A percentile compares a stretch with the other conserved stretches of the same genome.
Evolutionary conservation across 2,113 vertebrate genomes (phyloP).

Genomic region (Vombatus ursinus): DNA sequence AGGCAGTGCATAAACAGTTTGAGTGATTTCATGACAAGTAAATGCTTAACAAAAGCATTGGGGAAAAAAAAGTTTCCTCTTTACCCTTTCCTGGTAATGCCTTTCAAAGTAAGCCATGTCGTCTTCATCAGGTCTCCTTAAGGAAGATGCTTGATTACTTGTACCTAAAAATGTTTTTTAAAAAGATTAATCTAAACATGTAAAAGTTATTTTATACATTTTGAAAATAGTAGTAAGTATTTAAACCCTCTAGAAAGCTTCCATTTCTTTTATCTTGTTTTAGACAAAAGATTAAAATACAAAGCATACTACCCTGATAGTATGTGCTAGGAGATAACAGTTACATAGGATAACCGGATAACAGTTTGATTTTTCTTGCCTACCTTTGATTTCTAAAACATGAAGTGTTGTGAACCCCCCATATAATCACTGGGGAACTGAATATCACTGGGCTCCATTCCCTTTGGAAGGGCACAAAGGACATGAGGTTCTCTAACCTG

Average conservation of each 20-base stretch:
- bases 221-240: neutral
- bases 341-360: neutral
- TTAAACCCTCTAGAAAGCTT: neutral
- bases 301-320: neutral
- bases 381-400: conserved; percentile 40
- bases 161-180: conserved; percentile 39
- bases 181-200: neutral
- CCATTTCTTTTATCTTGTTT: conserved; percentile 36
- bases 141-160: conserved; percentile 72
- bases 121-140: conserved; percentile 80
- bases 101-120: conserved; percentile 88
- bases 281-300: neutral
- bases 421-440: no score
- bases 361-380: neutral
- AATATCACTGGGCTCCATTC: neutral
- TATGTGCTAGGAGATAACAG: neutral
- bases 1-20: neutral
- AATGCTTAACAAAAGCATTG: conserved; percentile 36
- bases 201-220: neutral
- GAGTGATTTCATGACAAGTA: conserved; percentile 24
- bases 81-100: conserved; percentile 83
- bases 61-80: conserved; percentile 41
- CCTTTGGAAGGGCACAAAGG: neutral
- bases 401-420: conserved; percentile 20
- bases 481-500: neutral